Evolutionary conservation across 2,797 vertebrate species (phyloP).

Genomic region (Pangasius sanitwongsei): DNA sequence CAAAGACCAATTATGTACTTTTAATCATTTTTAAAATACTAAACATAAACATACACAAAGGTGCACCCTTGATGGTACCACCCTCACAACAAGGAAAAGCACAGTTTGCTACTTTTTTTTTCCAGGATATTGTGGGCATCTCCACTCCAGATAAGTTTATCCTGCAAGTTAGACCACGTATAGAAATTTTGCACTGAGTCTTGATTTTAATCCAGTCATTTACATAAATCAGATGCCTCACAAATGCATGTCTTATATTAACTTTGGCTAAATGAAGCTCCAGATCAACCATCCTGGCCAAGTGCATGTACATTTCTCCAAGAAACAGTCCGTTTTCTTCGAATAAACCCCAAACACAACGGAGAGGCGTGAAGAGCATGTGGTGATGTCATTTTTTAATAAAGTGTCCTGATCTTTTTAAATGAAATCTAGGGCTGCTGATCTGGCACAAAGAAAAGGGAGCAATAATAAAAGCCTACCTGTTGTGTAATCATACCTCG

Average conservation of each 20-base stretch:
- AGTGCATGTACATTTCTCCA: conserved; percentile 1
- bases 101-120: background rate
- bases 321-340: background rate
- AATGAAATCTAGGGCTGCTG: background rate
- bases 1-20: background rate
- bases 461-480: conserved; percentile 6
- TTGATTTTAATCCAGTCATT: background rate
- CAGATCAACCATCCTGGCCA: background rate
- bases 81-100: background rate
- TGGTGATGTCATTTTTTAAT: background rate
- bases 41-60: background rate
- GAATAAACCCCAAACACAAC: conserved; percentile 14
- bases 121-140: background rate
- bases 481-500: background rate
- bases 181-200: background rate
- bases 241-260: background rate
- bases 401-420: background rate
- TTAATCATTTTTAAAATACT: background rate
- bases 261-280: background rate
- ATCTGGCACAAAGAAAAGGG: background rate
- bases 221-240: background rate
- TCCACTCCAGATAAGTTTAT: background rate
- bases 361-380: background rate
- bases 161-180: background rate
- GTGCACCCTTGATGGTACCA: background rate